Base-by-base conservation (phyloP, 2,888 invertebrate genomes). In the Nemurella pictetii region DNA sequence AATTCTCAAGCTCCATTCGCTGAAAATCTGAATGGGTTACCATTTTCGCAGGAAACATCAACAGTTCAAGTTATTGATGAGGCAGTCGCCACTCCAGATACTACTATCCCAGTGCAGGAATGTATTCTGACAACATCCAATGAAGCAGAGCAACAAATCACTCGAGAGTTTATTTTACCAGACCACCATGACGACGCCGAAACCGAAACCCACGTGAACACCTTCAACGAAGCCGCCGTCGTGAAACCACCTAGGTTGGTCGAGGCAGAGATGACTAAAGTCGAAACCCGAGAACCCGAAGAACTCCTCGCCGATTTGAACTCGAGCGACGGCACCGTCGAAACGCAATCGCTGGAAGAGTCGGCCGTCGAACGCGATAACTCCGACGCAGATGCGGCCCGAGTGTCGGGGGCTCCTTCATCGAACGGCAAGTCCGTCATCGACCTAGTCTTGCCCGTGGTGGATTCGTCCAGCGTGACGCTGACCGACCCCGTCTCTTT, bases 371-470 rank as follows among this genome's bases (percentile, higher is more conserved):
- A 30, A 27, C 25, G 9, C 80, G 27, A 35, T 27, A 28, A 80
- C 9, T 25, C 25, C 26, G 29, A 80, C 2, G 55, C 55, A 2
- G 55, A 20, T 12, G 20, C 20, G 20, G 15, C 5, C 7, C n/a
- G 25, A n/a, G 32, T 0, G 26, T 5, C 81, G 29, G 30, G 9
- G 3, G 35, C 25, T n/a, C n/a, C n/a, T n/a, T n/a, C n/a, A n/a
- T n/a, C n/a, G 4, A 26, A 35, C 81, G 30, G 35, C 9, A 35
- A 28, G 35, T 12, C 35, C 7, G 25, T 25, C n/a, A 72, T 83
- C 27, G 55, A 83, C 29, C 32, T 83, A 72, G 82, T 73, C 28
- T 72, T 83, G 73, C 30, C 72, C 4, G 73, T 75, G 3, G 83
- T 72, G 36, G 27, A 72, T 20, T 7, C 82, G 5, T 35, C 36